These are phyloP conservation scores for Lepidothrix coronata DNA, from an alignment of 2,113 vertebrate genomes.

Conservation along the genomic window DNA sequence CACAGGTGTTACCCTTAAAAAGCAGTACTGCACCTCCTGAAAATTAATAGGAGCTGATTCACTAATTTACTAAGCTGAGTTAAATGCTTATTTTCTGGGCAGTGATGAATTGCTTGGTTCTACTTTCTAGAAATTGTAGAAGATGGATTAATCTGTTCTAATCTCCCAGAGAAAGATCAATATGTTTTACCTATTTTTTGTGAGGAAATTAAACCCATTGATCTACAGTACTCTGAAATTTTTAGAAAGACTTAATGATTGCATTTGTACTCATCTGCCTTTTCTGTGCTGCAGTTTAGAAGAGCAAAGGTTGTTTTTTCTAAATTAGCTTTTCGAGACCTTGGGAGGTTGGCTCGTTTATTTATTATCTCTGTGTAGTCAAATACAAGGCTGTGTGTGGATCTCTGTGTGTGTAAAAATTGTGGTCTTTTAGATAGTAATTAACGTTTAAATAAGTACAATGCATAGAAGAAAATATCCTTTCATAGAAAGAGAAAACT, in stretches of 20 bases:
- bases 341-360: neutral
- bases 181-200: neutral
- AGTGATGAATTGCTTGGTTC: neutral
- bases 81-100: neutral
- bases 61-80: neutral
- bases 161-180: neutral
- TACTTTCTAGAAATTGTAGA: neutral
- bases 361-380: neutral
- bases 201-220: neutral
- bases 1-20: neutral
- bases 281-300: neutral
- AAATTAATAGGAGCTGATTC: neutral
- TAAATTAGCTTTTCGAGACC: neutral
- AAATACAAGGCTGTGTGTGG: neutral
- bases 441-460: neutral
- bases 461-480: neutral
- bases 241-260: neutral
- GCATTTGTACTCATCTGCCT: neutral
- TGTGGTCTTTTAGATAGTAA: neutral
- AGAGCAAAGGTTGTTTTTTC: neutral
- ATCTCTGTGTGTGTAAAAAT: neutral
- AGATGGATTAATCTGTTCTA: neutral
- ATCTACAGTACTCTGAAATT: neutral
- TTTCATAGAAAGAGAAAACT: neutral
- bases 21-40: neutral